Base-by-base conservation (phyloP, 2,888 invertebrate genomes). In the Anarsia innoxiella region DNA sequence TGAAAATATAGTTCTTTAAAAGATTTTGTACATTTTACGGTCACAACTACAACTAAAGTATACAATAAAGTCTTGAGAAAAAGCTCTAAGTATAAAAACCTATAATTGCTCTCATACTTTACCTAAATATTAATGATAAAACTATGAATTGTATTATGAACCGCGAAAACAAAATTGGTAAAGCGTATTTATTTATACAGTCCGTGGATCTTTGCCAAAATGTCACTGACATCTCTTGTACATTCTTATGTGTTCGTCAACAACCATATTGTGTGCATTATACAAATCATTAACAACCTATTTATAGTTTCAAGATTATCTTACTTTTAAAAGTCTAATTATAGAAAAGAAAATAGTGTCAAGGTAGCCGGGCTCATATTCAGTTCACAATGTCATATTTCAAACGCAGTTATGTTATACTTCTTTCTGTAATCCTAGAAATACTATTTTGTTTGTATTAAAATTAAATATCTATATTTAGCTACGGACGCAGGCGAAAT, bases 121-220 rank as follows among this genome's bases (percentile, higher is more conserved):
- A 63, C 67, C 63, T 53, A 60, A 53, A 69, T 68, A 57, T 51
- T 59, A 48, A 60, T 59, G 66, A 63, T 66, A 70, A 68, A 72
- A 66, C 71, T 67, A 64, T 78, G 65, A 71, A n/a, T 66, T 70
- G 76, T 71, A 73, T 65, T 25, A n/a, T 72, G 66, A 67, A 69
- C 70, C 58, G 70, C 69, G 75, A 63, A 71, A 63, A 65, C 57
- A 71, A 78, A 72, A 74, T 76, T 71, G 55, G 69, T 76, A 66
- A n/a, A 19, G 28, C 27, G 11, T 77, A 83, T 79, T 77, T 82
- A 83, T 79, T 76, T 82, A 83, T 78, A 78, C 66, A 66, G 66
- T 54, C 60, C 42, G 62, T 80, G 83, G 83, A 80, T 57, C 62
- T 50, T 50, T 79, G 83, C 83, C 83, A 84, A 82, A 66, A 76